A percentile compares a stretch with the other conserved stretches of the same genome.
Evolutionary conservation across 1,140 invertebrate genomes (phyloP).

Genomic region (Drosophila nikananu): DNA sequence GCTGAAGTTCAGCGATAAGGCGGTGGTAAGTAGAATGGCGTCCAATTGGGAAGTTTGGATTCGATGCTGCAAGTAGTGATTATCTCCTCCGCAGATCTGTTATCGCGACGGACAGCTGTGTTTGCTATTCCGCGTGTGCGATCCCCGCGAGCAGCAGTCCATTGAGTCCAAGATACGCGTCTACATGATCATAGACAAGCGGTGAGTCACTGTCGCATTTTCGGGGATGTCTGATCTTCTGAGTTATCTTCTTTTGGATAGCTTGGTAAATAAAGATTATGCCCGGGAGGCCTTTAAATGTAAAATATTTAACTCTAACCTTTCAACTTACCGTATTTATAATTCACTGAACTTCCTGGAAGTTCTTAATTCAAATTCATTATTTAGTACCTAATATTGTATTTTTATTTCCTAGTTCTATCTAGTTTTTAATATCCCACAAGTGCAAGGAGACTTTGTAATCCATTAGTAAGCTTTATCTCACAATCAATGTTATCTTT

Average conservation of each 20-base stretch:
- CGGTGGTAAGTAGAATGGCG: conserved; percentile 85
- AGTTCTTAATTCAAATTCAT: neutral
- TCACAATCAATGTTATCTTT: conserved; percentile 9
- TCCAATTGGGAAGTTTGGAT: neutral
- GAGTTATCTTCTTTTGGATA: neutral
- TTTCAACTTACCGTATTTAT: neutral
- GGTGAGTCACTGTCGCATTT: conserved; percentile 54
- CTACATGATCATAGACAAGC: conserved; percentile 86
- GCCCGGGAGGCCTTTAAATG: neutral
- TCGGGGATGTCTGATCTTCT: conserved; percentile 3
- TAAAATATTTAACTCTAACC: neutral
- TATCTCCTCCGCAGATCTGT: conserved; percentile 86
- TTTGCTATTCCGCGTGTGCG: conserved; percentile 88
- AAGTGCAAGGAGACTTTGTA: neutral
- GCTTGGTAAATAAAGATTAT: neutral
- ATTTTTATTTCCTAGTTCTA: neutral
- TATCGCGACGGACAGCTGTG: conserved; percentile 88
- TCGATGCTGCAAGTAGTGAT: neutral
- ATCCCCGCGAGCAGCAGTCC: conserved; percentile 87
- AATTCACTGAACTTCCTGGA: neutral
- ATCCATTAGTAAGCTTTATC: neutral
- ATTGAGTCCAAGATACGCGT: conserved; percentile 87
- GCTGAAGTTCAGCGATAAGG: conserved; percentile 88
- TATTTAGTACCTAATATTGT: neutral
- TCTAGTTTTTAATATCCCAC: neutral